phyloP scores from a whole-genome alignment of 1,140 invertebrate species.

The Brachionus plicatilis region DNA sequence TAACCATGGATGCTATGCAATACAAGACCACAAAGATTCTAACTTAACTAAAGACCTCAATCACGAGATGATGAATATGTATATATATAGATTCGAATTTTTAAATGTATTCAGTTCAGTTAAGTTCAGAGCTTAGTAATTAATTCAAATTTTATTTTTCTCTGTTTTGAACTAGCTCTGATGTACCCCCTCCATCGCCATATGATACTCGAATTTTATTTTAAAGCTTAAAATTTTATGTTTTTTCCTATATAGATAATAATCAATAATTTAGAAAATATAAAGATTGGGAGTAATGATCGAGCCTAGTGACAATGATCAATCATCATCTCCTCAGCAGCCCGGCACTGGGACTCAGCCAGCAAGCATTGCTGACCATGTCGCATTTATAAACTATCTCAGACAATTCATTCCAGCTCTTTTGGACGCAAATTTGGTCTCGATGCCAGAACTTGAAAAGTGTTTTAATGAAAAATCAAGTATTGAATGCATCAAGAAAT shows the following conservation, averaged over 20 bases:
- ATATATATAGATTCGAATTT: not conserved
- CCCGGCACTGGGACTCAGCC: not conserved
- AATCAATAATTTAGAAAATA: not conserved
- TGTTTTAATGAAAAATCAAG: constrained; percentile 34
- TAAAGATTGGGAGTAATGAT: not conserved
- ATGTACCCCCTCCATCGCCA: not conserved
- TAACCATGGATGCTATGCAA: not conserved
- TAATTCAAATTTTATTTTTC: constrained; percentile 30
- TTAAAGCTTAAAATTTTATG: constrained; percentile 5
- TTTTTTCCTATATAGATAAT: not conserved
- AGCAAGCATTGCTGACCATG: constrained; percentile 15
- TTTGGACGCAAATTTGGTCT: not conserved
- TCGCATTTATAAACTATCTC: constrained; percentile 21
- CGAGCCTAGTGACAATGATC: constrained; percentile 5
- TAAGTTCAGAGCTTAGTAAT: constrained; percentile 22
- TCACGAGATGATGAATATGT: not conserved
- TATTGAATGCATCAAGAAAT: constrained; percentile 31
- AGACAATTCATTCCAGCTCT: constrained; percentile 29
- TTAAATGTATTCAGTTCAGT: not conserved
- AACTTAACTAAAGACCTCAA: not conserved
- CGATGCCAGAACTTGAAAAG: constrained; percentile 11
- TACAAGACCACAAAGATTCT: not conserved
- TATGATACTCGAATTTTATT: constrained; percentile 13
- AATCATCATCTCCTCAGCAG: constrained; percentile 17
- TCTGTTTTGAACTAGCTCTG: not conserved